Evolutionary conservation across 2,888 invertebrate species (phyloP).

Genomic region (Euphydryas editha): DNA sequence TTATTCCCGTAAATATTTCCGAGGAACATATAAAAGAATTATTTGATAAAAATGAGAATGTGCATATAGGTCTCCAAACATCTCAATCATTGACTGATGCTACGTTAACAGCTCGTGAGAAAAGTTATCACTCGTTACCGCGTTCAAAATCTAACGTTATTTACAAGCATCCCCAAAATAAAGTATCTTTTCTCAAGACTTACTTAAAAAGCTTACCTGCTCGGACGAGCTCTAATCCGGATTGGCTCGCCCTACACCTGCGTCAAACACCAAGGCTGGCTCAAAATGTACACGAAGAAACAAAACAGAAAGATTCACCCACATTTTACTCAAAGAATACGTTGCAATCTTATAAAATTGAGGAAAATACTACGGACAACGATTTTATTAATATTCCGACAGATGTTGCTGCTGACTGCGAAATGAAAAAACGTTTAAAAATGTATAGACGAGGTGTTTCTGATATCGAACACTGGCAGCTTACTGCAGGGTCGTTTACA

Average conservation of each 20-base stretch:
- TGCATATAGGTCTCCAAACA: constrained; percentile 62
- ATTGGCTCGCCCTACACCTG: constrained; percentile 69
- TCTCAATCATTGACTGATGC: constrained; percentile 73
- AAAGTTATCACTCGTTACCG: constrained; percentile 53
- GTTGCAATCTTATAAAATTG: constrained; percentile 52
- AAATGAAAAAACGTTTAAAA: constrained; percentile 78
- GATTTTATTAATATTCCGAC: constrained; percentile 73
- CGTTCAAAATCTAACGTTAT: constrained; percentile 72
- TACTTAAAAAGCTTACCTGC: constrained; percentile 79
- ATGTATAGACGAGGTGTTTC: constrained; percentile 80
- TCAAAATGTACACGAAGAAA: constrained; percentile 52
- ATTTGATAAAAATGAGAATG: constrained; percentile 40
- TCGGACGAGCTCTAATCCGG: constrained; percentile 69
- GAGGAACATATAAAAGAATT: constrained; percentile 49
- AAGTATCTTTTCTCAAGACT: constrained; percentile 79
- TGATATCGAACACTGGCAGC: constrained; percentile 65
- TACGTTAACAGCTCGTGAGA: constrained; percentile 52
- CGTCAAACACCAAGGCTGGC: constrained; percentile 60
- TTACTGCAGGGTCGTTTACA: constrained; percentile 55
- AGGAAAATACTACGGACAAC: constrained; percentile 65
- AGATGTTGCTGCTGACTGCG: constrained; percentile 72
- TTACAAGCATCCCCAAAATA: constrained; percentile 72
- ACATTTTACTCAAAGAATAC: constrained; percentile 56
- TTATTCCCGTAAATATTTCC: constrained; percentile 51
- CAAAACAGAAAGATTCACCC: constrained; percentile 52